phyloP scores from a whole-genome alignment of 1,140 invertebrate genomes.

The Lasioglossum albipes region DNA sequence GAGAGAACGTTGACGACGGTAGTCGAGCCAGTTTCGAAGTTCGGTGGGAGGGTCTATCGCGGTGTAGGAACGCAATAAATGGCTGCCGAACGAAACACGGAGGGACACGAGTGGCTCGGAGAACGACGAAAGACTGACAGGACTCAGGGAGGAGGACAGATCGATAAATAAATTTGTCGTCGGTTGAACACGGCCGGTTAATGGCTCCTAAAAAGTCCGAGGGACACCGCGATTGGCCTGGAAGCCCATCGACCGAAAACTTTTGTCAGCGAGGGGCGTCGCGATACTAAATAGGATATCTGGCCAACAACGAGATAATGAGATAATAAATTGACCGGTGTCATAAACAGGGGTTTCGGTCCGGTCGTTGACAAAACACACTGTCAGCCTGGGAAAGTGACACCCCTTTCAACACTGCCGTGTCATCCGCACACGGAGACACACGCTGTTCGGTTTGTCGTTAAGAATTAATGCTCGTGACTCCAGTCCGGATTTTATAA shows the following conservation, averaged over 20 bases:
- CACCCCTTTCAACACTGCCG: too few species aligned
- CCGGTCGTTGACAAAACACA: too few species aligned
- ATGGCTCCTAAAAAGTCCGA: neutral
- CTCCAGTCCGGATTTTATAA: too few species aligned
- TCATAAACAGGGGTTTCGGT: too few species aligned
- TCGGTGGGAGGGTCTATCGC: conserved; percentile 28
- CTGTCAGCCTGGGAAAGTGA: too few species aligned
- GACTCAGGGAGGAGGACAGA: neutral
- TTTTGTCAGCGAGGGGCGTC: neutral
- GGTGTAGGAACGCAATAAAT: conserved; percentile 59
- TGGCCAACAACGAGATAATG: too few species aligned
- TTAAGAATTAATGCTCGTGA: too few species aligned
- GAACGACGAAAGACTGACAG: neutral
- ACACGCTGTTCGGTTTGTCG: too few species aligned
- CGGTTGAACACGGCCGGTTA: neutral
- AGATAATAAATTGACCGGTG: too few species aligned
- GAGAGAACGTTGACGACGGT: conserved; percentile 19
- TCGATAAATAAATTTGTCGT: conserved; percentile 26
- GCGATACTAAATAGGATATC: too few species aligned
- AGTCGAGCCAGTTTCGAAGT: conserved; percentile 23
- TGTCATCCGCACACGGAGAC: too few species aligned
- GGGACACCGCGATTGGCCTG: neutral
- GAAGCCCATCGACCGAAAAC: neutral
- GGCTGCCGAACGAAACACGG: conserved; percentile 33
- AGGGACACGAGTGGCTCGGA: conserved; percentile 38